These are phyloP conservation scores for Himantopus leucocephalus DNA, from an alignment of 2,113 vertebrate species.

Conservation along the genomic window DNA sequence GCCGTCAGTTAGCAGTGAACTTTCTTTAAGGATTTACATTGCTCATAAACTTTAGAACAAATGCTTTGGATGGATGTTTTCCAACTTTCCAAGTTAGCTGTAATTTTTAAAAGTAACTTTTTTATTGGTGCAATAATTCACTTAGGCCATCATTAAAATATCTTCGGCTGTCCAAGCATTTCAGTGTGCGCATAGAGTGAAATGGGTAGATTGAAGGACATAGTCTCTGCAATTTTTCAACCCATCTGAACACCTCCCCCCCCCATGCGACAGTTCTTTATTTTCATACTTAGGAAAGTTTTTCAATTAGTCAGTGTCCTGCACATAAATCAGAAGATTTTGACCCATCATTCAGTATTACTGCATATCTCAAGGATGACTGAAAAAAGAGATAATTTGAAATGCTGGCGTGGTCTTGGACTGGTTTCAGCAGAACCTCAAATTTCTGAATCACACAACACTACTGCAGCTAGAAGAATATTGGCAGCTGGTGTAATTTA, in stretches of 20 bases:
- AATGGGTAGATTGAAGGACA: neutral
- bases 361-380: neutral
- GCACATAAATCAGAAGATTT: neutral
- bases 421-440: neutral
- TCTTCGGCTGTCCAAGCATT: neutral
- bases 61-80: neutral
- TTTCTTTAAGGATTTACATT: neutral
- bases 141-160: neutral
- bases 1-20: neutral
- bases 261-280: neutral
- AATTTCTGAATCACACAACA: neutral
- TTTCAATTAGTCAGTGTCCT: neutral
- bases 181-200: neutral
- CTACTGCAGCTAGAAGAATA: neutral
- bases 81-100: neutral
- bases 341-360: neutral
- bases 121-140: neutral
- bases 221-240: neutral
- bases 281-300: neutral
- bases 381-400: neutral
- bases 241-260: neutral
- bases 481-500: neutral
- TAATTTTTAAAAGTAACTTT: neutral
- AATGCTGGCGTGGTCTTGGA: neutral
- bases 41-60: neutral